Conservation (phyloP, 2,888 invertebrate species). For the Acrocyrtus sp. region DNA sequence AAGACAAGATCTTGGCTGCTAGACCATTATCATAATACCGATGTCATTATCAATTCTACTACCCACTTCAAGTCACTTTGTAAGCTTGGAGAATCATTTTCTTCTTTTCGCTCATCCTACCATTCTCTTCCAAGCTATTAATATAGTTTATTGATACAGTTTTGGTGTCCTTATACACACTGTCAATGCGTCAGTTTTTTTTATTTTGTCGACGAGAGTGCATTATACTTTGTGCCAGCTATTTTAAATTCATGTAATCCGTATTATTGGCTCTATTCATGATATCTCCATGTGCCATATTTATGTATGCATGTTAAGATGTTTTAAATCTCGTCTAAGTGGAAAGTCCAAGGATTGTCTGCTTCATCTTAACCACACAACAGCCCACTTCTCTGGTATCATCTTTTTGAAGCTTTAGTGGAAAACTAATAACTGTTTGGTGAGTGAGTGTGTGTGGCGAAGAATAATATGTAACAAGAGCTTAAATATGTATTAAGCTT, state of each 20-base stretch:
- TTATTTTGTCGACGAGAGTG: neutral
- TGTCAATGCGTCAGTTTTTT: constrained; percentile 1
- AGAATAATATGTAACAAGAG: too few species aligned
- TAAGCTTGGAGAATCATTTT: too few species aligned
- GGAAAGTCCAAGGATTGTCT: constrained; percentile 43
- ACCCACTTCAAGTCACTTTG: constrained; percentile 29
- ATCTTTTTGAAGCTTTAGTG: constrained; percentile 16
- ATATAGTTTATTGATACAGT: neutral
- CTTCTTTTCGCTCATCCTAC: constrained; percentile 21
- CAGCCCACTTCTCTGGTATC: constrained; percentile 5
- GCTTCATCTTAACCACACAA: too few species aligned
- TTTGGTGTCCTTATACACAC: neutral
- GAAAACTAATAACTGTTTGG: constrained; percentile 34
- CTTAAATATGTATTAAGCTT: too few species aligned
- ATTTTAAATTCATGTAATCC: too few species aligned
- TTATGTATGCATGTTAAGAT: constrained; percentile 2
- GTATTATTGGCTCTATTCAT: neutral
- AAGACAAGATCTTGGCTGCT: too few species aligned
- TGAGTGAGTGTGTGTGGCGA: too few species aligned
- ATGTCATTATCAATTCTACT: constrained; percentile 40
- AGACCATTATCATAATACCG: too few species aligned
- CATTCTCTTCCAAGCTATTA: neutral
- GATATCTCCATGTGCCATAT: neutral
- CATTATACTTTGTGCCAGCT: too few species aligned
- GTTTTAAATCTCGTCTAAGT: constrained; percentile 26